Evolutionary conservation across 2,797 vertebrate genomes (phyloP), one percentile per base, ranked within the genome.

Genomic region (Gila robusta): DNA sequence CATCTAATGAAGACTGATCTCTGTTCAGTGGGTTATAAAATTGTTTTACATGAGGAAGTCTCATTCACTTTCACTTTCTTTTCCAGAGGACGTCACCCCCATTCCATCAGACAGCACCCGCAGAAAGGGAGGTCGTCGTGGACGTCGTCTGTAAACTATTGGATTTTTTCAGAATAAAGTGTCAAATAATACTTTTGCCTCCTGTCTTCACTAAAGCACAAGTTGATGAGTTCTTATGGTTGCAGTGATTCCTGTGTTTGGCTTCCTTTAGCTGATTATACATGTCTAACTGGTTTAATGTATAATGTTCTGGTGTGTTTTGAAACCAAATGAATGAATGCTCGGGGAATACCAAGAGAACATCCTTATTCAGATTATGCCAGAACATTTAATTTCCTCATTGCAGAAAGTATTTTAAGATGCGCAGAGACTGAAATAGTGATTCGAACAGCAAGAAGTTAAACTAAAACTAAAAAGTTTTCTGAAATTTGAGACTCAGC

Each of bases 31-130:
- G 14, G 6, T 12, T 26, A 17, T 6, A 14, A 52, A 35, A 6
- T 21, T 7, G 6, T 77, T 23, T 54, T 54, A 0, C 6, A 19
- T 54, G 28, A 77, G 73, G 47, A 77, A 37, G 54, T 78, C 35
- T 62, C 6, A 56, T 37, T 77, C 9, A n/a, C 32, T 91, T 81
- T 70, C 52, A 81, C 87, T 67, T 5, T 83, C 87, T 83, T 54
- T 44, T 81, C 0, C 96, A 99, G 98, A 99, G 98, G 98, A 99
- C 72, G 98, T 99, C 86, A 99, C 98, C 71, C 98, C 98, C 59
- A 99, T 99, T 92, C 98, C 98, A 0, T 99, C 98, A 0, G 98
- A 99, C 96, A 99, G 98, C 23, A 99, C 98, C 91, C 96, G 98
- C 94, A 98, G 98, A 92, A 99, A 99, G 97, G 98, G 98, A 0